These are phyloP conservation scores for Drosophila guanche DNA, from an alignment of 1,140 invertebrate species.

Conservation along the genomic window DNA sequence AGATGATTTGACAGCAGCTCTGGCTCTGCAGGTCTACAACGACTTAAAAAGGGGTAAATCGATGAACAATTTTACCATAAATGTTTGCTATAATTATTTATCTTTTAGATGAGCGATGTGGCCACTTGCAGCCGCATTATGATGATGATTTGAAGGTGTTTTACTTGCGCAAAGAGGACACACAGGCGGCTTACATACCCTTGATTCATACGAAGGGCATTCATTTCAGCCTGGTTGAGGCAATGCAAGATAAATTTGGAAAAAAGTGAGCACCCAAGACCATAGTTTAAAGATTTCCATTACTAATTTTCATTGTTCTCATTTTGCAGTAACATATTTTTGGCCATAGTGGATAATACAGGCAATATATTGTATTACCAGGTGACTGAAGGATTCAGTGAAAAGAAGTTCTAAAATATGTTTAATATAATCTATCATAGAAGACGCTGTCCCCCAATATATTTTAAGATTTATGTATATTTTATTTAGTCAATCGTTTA, in stretches of 20 bases:
- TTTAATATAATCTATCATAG: background rate
- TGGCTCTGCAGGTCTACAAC: slow-evolving; percentile 49
- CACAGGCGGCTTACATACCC: slow-evolving; percentile 39
- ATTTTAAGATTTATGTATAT: background rate
- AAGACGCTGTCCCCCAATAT: background rate
- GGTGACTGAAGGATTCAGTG: slow-evolving; percentile 34
- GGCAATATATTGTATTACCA: slow-evolving; percentile 68
- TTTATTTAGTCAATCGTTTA: no score
- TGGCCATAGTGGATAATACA: slow-evolving; percentile 65
- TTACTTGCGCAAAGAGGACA: slow-evolving; percentile 36
- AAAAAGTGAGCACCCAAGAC: slow-evolving; percentile 19
- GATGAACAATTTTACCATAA: background rate
- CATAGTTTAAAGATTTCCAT: background rate
- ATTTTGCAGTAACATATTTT: slow-evolving; percentile 6
- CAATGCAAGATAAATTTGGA: slow-evolving; percentile 39
- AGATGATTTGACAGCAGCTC: slow-evolving; percentile 27
- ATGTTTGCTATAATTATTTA: background rate
- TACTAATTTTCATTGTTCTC: background rate
- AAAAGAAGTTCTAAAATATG: slow-evolving; percentile 13
- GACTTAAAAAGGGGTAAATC: slow-evolving; percentile 55
- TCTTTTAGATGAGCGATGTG: slow-evolving; percentile 29
- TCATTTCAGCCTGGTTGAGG: slow-evolving; percentile 38
- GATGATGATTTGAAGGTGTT: slow-evolving; percentile 41
- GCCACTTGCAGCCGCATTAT: slow-evolving; percentile 26
- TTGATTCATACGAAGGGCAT: slow-evolving; percentile 40